Evolutionary conservation across 2,888 invertebrate species (phyloP).

Genomic region (Perdita meconis): DNA sequence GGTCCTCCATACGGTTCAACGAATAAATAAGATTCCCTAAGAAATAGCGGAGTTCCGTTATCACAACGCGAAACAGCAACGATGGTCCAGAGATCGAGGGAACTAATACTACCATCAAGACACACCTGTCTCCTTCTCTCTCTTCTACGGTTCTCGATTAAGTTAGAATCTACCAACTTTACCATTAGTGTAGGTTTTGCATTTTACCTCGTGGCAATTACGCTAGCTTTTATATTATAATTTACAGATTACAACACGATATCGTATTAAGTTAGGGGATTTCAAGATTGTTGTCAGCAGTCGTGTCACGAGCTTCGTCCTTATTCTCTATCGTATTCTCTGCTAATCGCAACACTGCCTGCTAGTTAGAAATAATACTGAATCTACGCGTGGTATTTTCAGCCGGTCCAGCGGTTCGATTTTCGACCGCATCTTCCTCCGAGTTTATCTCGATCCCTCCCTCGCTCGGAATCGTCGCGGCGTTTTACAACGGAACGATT

Average conservation of each 20-base stretch:
- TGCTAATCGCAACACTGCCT: conserved; percentile 29
- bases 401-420: conserved; percentile 25
- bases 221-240: conserved; percentile 60
- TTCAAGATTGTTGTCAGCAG: conserved; percentile 35
- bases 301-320: conserved; percentile 13
- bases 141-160: conserved; percentile 54
- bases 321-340: conserved; percentile 10
- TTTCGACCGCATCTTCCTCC: background rate
- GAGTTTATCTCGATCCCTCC: background rate
- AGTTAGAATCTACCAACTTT: conserved; percentile 53
- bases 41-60: conserved; percentile 44
- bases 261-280: conserved; percentile 51
- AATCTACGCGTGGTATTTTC: conserved; percentile 65
- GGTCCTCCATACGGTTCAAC: background rate
- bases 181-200: conserved; percentile 62
- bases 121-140: too few species aligned
- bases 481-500: conserved; percentile 76
- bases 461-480: conserved; percentile 21
- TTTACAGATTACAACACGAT: conserved; percentile 66
- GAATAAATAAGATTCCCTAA: conserved; percentile 5
- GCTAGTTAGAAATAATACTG: conserved; percentile 70
- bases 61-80: conserved; percentile 68
- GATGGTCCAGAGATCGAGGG: conserved; percentile 75
- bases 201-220: conserved; percentile 46
- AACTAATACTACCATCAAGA: conserved; percentile 66